Evolutionary conservation across 2,888 invertebrate genomes (phyloP).

Genomic region (Oithona nana): DNA sequence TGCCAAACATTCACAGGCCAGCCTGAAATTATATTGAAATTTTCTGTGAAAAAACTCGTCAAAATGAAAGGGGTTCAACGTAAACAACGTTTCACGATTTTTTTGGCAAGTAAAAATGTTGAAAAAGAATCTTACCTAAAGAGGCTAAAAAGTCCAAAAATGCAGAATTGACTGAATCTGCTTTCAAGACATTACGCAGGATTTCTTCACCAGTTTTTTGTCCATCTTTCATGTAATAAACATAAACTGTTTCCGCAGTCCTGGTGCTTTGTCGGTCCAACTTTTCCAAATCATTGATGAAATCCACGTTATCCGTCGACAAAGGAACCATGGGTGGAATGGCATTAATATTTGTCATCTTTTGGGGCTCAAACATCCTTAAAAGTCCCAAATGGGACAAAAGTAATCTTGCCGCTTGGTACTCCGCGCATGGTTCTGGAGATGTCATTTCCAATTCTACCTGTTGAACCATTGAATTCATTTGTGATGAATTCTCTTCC

Average conservation of each 20-base stretch:
- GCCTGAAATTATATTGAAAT: no score
- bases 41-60: no score
- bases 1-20: conserved; percentile 63
- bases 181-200: conserved; percentile 46
- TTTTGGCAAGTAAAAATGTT: no score
- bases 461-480: conserved; percentile 19
- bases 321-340: conserved; percentile 45
- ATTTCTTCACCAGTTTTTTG: conserved; percentile 59
- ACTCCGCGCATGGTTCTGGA: conserved; percentile 66
- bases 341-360: conserved; percentile 18
- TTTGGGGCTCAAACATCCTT: conserved; percentile 34
- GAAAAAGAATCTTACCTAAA: no score
- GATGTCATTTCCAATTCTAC: conserved; percentile 44
- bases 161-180: conserved; percentile 31
- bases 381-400: conserved; percentile 88
- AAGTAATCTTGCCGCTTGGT: conserved; percentile 84
- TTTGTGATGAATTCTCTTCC: conserved; percentile 16
- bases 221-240: conserved; percentile 78
- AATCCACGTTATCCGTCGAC: conserved; percentile 47
- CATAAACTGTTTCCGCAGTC: conserved; percentile 74
- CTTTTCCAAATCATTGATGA: conserved; percentile 54
- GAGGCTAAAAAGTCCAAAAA: conserved; percentile 43
- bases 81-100: no score
- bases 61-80: no score
- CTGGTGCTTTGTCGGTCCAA: conserved; percentile 71